Conservation (phyloP, 2,113 vertebrate genomes). For the Urocitellus parryii region DNA sequence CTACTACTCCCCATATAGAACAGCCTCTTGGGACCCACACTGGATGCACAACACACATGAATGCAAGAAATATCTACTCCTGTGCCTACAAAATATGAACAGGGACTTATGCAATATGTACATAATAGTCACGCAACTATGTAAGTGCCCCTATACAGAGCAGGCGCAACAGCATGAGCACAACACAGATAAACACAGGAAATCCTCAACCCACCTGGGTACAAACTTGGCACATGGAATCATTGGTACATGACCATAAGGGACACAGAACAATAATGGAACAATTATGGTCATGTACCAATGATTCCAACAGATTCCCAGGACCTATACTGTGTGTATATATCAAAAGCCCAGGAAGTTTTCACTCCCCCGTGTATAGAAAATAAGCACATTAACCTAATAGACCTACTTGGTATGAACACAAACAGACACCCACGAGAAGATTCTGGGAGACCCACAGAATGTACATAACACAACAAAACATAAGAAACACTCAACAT, state of each 20-base stretch:
- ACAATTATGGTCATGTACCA: too few species aligned
- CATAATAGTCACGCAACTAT: background rate
- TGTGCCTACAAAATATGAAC: background rate
- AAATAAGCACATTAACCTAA: background rate
- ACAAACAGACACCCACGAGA: background rate
- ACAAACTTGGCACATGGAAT: background rate
- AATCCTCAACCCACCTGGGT: background rate
- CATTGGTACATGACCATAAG: background rate
- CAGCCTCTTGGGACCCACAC: background rate
- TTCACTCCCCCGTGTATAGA: fast-evolving
- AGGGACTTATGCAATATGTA: background rate
- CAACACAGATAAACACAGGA: background rate
- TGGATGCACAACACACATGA: slow-evolving; percentile 21
- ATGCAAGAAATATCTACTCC: background rate
- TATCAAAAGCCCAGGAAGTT: background rate
- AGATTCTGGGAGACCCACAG: background rate
- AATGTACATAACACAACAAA: background rate
- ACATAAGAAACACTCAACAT: background rate
- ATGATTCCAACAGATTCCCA: background rate
- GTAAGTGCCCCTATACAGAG: background rate
- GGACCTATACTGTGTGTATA: background rate
- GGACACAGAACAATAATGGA: background rate
- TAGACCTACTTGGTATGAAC: background rate
- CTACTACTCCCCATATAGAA: background rate
- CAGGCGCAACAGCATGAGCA: background rate